Conservation (phyloP, 2,888 invertebrate species). For the Eupelmus urozonus region DNA sequence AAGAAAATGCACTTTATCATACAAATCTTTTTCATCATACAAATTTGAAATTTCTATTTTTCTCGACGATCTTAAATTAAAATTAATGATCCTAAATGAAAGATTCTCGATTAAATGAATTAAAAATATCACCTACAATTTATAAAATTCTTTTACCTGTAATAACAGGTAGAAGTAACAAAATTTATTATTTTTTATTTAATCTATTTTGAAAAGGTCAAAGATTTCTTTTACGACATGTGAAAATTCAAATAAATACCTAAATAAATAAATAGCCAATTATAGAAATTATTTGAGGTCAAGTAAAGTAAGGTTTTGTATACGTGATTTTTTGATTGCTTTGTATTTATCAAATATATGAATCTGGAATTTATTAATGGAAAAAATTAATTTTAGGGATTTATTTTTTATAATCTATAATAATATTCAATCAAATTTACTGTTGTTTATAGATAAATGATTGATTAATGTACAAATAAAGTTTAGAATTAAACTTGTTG, state of each 20-base stretch:
- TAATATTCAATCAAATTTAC: not conserved
- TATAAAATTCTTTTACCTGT: not conserved
- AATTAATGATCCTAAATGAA: conserved; percentile 34
- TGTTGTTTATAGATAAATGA: too few species aligned
- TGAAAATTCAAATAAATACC: conserved; percentile 22
- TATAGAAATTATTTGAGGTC: conserved; percentile 38
- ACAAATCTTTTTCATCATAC: too few species aligned
- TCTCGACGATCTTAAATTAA: too few species aligned
- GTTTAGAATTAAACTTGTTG: too few species aligned
- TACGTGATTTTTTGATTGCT: conserved; percentile 12
- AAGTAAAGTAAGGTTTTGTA: conserved; percentile 30
- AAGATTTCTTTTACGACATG: not conserved
- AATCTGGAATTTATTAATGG: conserved; percentile 9
- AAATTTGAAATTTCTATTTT: not conserved
- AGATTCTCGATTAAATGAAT: conserved; percentile 25
- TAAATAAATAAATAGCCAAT: conserved; percentile 43
- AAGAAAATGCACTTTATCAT: conserved; percentile 28
- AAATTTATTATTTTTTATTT: conserved; percentile 8
- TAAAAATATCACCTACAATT: not conserved
- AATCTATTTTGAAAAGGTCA: conserved; percentile 4
- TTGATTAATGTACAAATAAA: too few species aligned
- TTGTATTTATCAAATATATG: conserved; percentile 14
- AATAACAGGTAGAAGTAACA: too few species aligned
- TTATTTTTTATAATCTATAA: not conserved
- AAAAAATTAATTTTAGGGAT: too few species aligned